Evolutionary conservation across 2,888 invertebrate species (phyloP).

Genomic region (Dioctria rufipes): DNA sequence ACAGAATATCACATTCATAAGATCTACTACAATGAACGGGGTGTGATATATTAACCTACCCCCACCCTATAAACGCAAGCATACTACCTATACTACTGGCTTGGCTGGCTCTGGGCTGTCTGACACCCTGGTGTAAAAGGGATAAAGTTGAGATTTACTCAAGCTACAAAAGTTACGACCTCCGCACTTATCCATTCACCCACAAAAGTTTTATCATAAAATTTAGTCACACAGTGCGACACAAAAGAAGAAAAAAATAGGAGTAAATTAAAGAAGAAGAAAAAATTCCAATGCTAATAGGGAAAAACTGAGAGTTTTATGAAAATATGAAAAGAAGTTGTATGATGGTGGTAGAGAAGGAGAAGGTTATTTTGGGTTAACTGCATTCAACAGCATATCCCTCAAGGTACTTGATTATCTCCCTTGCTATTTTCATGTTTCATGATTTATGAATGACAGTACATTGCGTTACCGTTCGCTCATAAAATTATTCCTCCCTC

Average conservation of each 20-base stretch:
- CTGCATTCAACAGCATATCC: conserved; percentile 33
- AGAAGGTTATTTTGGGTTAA: conserved; percentile 34
- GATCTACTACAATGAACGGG: conserved; percentile 17
- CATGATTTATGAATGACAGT: conserved; percentile 27
- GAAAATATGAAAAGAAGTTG: too few relatives aligned
- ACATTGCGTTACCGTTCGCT: not conserved
- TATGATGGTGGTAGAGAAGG: not conserved
- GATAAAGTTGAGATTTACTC: conserved; percentile 4
- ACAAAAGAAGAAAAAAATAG: not conserved
- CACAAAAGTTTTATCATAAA: not conserved
- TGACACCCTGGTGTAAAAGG: not conserved
- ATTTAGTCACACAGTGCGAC: not conserved
- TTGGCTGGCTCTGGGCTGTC: too few relatives aligned
- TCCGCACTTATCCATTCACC: not conserved
- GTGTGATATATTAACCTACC: conserved; percentile 50
- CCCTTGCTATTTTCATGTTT: conserved; percentile 16
- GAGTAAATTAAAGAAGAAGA: too few relatives aligned
- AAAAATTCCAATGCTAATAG: too few relatives aligned
- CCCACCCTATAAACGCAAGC: not conserved
- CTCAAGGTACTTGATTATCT: conserved; percentile 18
- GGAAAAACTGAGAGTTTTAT: too few relatives aligned
- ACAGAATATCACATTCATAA: conserved; percentile 53
- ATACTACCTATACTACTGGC: too few relatives aligned
- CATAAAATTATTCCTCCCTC: conserved; percentile 18
- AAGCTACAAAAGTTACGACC: not conserved